Conservation (phyloP, 2,888 invertebrate genomes). For the Plebejus anna region DNA sequence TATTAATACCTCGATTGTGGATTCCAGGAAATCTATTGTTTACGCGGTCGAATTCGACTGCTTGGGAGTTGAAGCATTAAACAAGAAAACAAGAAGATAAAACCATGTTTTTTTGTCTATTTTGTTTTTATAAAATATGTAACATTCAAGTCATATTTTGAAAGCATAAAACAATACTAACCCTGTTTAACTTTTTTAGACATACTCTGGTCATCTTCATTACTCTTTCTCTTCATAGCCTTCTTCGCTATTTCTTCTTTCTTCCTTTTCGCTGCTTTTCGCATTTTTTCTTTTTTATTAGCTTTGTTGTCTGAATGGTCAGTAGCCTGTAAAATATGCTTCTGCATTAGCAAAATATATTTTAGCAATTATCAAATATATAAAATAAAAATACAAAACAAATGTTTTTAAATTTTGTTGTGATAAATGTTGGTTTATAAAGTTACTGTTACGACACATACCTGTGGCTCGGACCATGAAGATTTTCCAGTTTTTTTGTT, state of each 20-base stretch:
- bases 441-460: constrained; percentile 50
- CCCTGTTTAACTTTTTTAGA: constrained; percentile 53
- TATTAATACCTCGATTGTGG: no score
- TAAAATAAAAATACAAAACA: not conserved
- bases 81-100: no score
- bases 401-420: not conserved
- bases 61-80: no score
- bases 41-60: no score
- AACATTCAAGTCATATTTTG: no score
- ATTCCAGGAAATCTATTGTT: no score
- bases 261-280: constrained; percentile 47
- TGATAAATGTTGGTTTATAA: not conserved
- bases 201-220: constrained; percentile 46
- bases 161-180: constrained; percentile 36
- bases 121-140: no score
- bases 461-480: constrained; percentile 70
- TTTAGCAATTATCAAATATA: not conserved
- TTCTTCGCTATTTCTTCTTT: constrained; percentile 52
- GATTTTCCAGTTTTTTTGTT: constrained; percentile 72
- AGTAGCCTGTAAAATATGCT: constrained; percentile 49
- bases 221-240: constrained; percentile 60
- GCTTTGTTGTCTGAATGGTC: constrained; percentile 48
- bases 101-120: no score
- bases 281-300: constrained; percentile 50
- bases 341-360: not conserved